Conservation (phyloP, 2,888 invertebrate species). For the Fragum fragum region DNA sequence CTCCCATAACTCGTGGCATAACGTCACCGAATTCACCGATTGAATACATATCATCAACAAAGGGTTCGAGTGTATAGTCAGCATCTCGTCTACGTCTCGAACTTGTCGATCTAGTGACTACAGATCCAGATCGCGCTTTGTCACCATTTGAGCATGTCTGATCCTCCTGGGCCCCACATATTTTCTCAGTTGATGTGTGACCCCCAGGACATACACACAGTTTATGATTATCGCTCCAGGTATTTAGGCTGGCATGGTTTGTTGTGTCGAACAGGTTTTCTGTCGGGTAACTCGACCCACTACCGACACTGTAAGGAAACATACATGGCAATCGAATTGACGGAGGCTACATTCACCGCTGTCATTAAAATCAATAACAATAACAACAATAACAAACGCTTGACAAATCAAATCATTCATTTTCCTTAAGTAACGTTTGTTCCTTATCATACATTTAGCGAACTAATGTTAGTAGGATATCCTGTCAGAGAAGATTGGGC, state of each 20-base stretch:
- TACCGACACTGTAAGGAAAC: slow-evolving; percentile 12
- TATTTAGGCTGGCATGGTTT: slow-evolving; percentile 1
- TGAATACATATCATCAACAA: neutral
- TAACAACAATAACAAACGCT: no score
- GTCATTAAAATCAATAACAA: no score
- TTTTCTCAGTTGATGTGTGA: slow-evolving; percentile 13
- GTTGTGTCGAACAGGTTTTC: slow-evolving; percentile 16
- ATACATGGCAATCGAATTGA: no score
- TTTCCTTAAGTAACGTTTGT: no score
- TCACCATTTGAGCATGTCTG: slow-evolving; percentile 12
- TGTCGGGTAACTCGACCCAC: neutral
- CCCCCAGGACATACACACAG: slow-evolving; percentile 12
- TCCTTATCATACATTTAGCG: no score
- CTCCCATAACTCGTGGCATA: no score
- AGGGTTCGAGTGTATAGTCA: neutral
- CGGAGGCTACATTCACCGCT: no score
- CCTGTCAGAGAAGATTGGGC: no score
- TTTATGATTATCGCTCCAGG: neutral
- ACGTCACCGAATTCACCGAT: no score
- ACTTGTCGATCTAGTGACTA: neutral
- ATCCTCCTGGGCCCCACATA: slow-evolving; percentile 17
- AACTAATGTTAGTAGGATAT: no score
- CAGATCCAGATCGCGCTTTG: neutral
- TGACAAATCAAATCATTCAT: no score
- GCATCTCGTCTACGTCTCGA: slow-evolving; percentile 8